A percentile compares a stretch with the other conserved stretches of the same genome.
phyloP scores from a whole-genome alignment of 2,113 vertebrate species.

The Lamprotornis superbus region DNA sequence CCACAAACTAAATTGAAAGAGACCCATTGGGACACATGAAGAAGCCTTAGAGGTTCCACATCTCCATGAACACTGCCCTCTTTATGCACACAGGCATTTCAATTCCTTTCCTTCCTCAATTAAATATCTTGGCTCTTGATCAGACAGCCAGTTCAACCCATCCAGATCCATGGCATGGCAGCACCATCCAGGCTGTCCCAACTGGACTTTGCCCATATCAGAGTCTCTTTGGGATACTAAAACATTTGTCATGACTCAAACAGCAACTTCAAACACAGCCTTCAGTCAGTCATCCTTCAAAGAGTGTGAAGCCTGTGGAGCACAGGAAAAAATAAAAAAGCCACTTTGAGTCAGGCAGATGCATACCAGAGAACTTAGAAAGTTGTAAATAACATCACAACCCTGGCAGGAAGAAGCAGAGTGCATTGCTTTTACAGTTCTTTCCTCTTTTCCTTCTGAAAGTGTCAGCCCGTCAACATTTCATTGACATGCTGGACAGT shows the following conservation, averaged over 20 bases:
- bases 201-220: fast-evolving
- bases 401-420: conserved; percentile 43
- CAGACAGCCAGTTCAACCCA: neutral
- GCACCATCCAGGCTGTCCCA: neutral
- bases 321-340: conserved; percentile 52
- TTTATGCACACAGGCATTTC: neutral
- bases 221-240: neutral
- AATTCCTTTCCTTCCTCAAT: neutral
- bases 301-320: neutral
- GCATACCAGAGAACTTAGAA: neutral
- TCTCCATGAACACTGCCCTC: neutral
- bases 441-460: conserved; percentile 57
- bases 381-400: conserved; percentile 51
- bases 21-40: neutral
- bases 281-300: neutral
- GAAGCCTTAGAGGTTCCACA: neutral
- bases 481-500: neutral
- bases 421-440: conserved; percentile 55
- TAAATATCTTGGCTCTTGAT: neutral
- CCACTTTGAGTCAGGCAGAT: neutral
- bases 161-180: neutral
- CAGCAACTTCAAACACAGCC: neutral
- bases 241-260: neutral
- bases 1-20: neutral
- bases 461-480: conserved; percentile 9